These are phyloP conservation scores for Megaustenia siamemsis DNA, from an alignment of 2,888 invertebrate species.

Conservation along the genomic window DNA sequence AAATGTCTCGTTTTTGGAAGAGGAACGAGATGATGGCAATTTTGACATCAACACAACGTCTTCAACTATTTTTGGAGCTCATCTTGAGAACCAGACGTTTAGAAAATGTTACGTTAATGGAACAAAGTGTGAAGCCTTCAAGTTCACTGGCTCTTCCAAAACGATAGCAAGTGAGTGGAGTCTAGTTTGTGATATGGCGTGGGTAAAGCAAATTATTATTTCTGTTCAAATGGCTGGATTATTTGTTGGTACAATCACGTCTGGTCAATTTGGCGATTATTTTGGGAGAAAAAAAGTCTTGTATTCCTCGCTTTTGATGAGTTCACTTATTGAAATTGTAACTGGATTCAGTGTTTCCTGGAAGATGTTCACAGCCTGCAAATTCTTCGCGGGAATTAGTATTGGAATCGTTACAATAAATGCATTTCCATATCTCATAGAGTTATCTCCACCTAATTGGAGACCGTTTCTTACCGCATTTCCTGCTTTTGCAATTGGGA, in stretches of 20 bases:
- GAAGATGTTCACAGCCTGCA: constrained; percentile 26
- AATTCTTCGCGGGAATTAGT: constrained; percentile 5
- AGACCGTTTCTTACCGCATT: background rate
- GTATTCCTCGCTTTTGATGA: constrained; percentile 40
- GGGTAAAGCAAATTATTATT: constrained; percentile 67
- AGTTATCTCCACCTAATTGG: constrained; percentile 4
- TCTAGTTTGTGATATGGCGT: constrained; percentile 69
- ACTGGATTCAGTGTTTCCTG: constrained; percentile 26
- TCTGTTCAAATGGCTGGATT: constrained; percentile 77
- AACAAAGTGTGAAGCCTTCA: background rate
- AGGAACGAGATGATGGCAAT: background rate
- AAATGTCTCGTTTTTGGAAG: background rate
- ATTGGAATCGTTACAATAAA: background rate
- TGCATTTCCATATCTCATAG: constrained; percentile 7
- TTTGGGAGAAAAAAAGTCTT: constrained; percentile 72
- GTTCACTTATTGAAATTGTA: background rate
- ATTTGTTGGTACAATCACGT: constrained; percentile 71
- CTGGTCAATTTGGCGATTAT: constrained; percentile 75
- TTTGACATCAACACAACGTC: background rate
- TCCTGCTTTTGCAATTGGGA: background rate
- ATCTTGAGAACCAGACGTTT: background rate
- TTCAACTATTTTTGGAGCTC: background rate
- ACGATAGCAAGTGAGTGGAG: constrained; percentile 66
- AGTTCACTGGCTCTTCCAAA: background rate
- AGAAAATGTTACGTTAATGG: constrained; percentile 7